A percentile compares a stretch with the other conserved stretches of the same genome.
phyloP scores from a whole-genome alignment of 2,797 vertebrate genomes.

The Micromesistius poutassou region DNA sequence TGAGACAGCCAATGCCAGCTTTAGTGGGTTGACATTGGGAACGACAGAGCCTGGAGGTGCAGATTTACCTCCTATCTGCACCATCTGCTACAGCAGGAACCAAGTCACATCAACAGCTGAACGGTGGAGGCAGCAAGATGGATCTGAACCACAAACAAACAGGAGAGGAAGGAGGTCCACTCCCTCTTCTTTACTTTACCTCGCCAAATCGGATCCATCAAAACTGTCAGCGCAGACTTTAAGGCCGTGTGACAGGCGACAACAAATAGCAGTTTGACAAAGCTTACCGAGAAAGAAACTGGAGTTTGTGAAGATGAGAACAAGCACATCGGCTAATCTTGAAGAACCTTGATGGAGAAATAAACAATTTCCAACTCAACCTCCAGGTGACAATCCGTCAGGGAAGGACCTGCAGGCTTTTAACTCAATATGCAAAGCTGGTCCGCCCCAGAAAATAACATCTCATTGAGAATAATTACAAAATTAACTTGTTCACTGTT shows the following conservation, averaged over 20 bases:
- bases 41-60: background rate
- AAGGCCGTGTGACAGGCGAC: background rate
- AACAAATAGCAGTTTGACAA: background rate
- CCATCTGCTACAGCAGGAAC: background rate
- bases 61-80: background rate
- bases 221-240: background rate
- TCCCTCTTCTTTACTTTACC: background rate
- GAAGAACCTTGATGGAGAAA: background rate
- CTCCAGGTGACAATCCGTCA: background rate
- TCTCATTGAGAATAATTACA: background rate
- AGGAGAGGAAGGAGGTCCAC: background rate
- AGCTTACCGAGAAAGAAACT: background rate
- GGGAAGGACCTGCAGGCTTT: background rate
- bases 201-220: background rate
- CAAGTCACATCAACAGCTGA: background rate
- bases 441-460: background rate
- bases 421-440: background rate
- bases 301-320: background rate
- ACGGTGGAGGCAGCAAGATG: background rate
- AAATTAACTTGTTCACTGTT: background rate
- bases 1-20: background rate
- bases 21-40: constrained; percentile 3
- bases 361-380: background rate
- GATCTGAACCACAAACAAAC: background rate
- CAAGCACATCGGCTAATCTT: background rate